Percentiles rank a stretch among this genome's conserved stretches.
Conservation (phyloP, 2,888 invertebrate species). For the Lydus trimaculatus region DNA sequence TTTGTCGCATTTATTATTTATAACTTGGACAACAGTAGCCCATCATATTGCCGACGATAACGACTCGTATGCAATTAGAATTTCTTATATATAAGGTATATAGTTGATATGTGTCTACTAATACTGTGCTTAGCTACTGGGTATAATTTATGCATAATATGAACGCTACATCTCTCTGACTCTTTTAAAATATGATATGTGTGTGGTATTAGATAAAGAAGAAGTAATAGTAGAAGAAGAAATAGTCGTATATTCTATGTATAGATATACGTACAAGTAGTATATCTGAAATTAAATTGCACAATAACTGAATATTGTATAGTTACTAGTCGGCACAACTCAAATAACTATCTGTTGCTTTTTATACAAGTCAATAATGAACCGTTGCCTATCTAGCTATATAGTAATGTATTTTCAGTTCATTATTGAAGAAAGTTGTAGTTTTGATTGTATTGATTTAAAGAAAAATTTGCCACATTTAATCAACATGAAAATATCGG, state of each 20-base stretch:
- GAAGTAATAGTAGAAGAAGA: conserved; percentile 3
- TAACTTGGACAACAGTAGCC: conserved; percentile 22
- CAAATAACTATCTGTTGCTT: conserved; percentile 7
- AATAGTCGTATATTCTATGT: conserved; percentile 1
- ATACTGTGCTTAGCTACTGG: conserved; percentile 16
- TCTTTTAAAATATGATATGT: conserved; percentile 15
- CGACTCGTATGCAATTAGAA: conserved; percentile 25
- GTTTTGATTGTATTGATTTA: neutral
- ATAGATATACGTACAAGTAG: conserved; percentile 1
- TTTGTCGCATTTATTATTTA: conserved; percentile 27
- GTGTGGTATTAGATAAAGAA: conserved; percentile 12
- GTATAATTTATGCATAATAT: conserved; percentile 23
- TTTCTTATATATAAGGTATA: conserved; percentile 19
- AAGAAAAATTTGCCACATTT: neutral
- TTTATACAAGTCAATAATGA: conserved; percentile 4
- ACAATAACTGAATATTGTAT: conserved; percentile 8
- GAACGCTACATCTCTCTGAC: neutral
- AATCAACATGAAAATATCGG: neutral
- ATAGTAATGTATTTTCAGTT: neutral
- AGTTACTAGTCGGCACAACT: conserved; percentile 9
- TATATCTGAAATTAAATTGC: conserved; percentile 8
- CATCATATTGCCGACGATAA: conserved; percentile 27
- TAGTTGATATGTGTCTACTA: conserved; percentile 15
- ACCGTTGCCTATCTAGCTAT: neutral
- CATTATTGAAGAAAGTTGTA: neutral